Evolutionary conservation across 2,888 invertebrate genomes (phyloP).

Genomic region (Yponomeuta cagnagella): DNA sequence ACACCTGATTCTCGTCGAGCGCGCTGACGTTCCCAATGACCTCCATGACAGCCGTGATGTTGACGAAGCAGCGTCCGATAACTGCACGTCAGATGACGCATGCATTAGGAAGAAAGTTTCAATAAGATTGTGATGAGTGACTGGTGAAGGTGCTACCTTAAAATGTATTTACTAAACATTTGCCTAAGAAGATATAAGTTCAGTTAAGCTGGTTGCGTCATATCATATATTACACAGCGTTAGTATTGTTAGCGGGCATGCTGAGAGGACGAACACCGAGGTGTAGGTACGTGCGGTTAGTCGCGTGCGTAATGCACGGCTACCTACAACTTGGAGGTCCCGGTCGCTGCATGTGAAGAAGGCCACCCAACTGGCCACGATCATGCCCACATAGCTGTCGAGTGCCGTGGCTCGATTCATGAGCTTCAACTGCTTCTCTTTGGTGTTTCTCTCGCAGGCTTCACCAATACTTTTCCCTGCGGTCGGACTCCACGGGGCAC

Average conservation of each 20-base stretch:
- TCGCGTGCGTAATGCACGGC: conserved; percentile 23
- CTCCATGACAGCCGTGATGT: conserved; percentile 40
- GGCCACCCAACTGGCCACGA: conserved; percentile 62
- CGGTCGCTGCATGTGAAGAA: conserved; percentile 58
- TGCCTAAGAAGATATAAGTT: not conserved
- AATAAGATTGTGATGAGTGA: not conserved
- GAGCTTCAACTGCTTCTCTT: conserved; percentile 50
- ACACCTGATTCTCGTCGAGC: conserved; percentile 35
- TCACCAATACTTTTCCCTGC: conserved; percentile 32
- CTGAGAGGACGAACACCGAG: not conserved
- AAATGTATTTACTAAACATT: not conserved
- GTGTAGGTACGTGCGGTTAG: conserved; percentile 4
- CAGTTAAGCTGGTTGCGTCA: not conserved
- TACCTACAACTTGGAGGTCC: conserved; percentile 65
- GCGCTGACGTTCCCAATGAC: conserved; percentile 22
- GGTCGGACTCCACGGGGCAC: conserved; percentile 28
- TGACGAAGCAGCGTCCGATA: conserved; percentile 55
- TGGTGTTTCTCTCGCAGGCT: conserved; percentile 50
- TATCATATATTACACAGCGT: not conserved
- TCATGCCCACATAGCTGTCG: conserved; percentile 66
- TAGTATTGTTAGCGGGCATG: conserved; percentile 12
- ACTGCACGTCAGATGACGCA: conserved; percentile 37
- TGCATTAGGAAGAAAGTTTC: not conserved
- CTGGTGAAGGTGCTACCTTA: not conserved
- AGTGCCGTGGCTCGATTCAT: conserved; percentile 58